phyloP scores from a whole-genome alignment of 2,888 invertebrate genomes.

The Amphipoea oculea region DNA sequence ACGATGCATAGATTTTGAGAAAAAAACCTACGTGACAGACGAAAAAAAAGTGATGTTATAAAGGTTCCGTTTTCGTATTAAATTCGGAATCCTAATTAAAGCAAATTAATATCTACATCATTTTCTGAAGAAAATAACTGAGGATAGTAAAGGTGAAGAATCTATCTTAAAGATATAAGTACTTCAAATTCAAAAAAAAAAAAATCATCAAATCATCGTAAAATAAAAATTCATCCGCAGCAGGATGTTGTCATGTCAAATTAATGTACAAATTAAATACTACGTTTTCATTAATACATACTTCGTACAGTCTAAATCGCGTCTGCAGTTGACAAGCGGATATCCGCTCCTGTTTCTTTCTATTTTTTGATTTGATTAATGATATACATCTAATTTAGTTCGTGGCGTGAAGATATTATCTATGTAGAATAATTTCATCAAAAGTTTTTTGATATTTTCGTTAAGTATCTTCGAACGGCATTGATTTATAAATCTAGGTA shows the following conservation, averaged over 20 bases:
- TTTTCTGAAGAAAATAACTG: background rate
- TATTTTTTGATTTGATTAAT: conserved; percentile 47
- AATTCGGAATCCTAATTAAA: background rate
- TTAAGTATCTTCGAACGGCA: too few relatives aligned
- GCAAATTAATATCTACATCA: background rate
- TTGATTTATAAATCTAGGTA: background rate
- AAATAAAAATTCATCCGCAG: background rate
- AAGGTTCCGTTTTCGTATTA: background rate
- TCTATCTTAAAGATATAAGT: background rate
- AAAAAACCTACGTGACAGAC: background rate
- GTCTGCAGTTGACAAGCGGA: conserved; percentile 49
- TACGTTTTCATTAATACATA: conserved; percentile 37
- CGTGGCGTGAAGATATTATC: background rate
- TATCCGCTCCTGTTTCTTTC: conserved; percentile 50
- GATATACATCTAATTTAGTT: conserved; percentile 18
- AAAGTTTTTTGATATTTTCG: background rate
- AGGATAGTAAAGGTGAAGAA: background rate
- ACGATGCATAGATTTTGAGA: too few relatives aligned
- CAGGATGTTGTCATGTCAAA: conserved; percentile 46
- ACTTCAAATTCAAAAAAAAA: too few relatives aligned
- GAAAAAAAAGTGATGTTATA: too few relatives aligned
- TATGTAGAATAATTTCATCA: background rate
- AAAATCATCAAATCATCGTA: too few relatives aligned
- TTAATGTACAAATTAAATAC: conserved; percentile 29
- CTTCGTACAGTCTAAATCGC: conserved; percentile 13